Conservation (phyloP, 2,888 invertebrate genomes). For the Drosophila dives region DNA sequence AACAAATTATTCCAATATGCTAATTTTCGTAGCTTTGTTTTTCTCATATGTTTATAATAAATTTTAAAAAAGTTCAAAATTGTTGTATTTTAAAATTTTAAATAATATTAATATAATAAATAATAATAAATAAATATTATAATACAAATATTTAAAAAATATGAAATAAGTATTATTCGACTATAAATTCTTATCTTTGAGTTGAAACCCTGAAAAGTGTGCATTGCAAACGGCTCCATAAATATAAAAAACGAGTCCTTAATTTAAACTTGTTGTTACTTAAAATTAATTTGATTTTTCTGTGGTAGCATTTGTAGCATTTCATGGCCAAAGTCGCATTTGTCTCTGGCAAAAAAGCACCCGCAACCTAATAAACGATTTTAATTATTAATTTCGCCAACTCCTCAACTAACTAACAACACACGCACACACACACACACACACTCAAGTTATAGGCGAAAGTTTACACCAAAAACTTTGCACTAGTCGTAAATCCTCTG, state of each 20-base stretch:
- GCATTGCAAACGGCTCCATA: background rate
- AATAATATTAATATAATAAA: too few species aligned
- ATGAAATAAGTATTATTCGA: too few species aligned
- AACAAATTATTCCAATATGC: too few species aligned
- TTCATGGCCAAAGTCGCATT: conserved; percentile 5
- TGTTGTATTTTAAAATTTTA: too few species aligned
- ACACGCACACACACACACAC: background rate
- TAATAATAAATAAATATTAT: too few species aligned
- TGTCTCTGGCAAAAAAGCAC: conserved; percentile 6
- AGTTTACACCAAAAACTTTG: conserved; percentile 21
- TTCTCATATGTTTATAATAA: too few species aligned
- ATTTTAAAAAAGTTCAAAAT: too few species aligned
- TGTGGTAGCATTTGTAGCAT: background rate
- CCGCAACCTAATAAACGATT: conserved; percentile 29
- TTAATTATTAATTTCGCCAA: conserved; percentile 39
- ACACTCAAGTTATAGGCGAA: conserved; percentile 20
- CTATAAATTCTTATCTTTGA: background rate
- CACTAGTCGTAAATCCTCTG: conserved; percentile 50
- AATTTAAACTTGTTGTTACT: background rate
- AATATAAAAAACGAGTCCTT: background rate
- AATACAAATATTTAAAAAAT: too few species aligned
- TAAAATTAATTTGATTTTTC: background rate
- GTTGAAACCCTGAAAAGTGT: background rate
- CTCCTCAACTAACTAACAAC: conserved; percentile 10
- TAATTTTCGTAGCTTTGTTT: too few species aligned